Evolutionary conservation across 2,888 invertebrate genomes (phyloP).

Genomic region (Mythimna ferrago): DNA sequence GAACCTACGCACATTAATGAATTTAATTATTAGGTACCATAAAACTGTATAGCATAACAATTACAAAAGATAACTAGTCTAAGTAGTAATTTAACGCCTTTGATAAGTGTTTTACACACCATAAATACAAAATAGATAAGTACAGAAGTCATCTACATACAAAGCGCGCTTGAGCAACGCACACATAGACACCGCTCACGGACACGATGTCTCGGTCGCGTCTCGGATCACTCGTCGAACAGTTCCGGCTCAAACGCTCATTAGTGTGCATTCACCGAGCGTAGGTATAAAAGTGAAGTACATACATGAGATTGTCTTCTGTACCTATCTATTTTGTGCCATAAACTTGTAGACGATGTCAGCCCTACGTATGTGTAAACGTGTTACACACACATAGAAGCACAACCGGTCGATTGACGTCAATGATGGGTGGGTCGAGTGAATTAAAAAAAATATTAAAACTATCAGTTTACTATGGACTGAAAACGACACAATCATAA

Average conservation of each 20-base stretch:
- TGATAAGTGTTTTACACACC: slow-evolving; percentile 37
- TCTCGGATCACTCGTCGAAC: too few species aligned
- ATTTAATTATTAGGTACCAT: slow-evolving; percentile 28
- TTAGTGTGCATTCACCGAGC: too few species aligned
- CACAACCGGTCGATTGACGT: slow-evolving; percentile 87
- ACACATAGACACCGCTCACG: too few species aligned
- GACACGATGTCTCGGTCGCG: too few species aligned
- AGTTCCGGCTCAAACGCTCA: too few species aligned
- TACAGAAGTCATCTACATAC: too few species aligned
- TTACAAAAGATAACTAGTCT: slow-evolving; percentile 19
- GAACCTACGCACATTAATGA: slow-evolving; percentile 28
- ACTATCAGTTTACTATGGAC: slow-evolving; percentile 87
- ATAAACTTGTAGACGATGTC: slow-evolving; percentile 44
- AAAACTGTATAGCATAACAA: slow-evolving; percentile 32
- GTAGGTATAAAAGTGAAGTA: too few species aligned
- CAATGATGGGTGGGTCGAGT: slow-evolving; percentile 84
- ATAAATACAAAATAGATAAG: neutral
- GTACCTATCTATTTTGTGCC: too few species aligned
- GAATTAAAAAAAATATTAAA: slow-evolving; percentile 83
- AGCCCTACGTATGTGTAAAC: slow-evolving; percentile 70
- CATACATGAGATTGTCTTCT: too few species aligned
- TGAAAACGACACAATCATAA: slow-evolving; percentile 81
- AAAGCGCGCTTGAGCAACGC: too few species aligned
- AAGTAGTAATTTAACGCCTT: slow-evolving; percentile 25
- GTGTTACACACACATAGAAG: slow-evolving; percentile 69